Evolutionary conservation across 2,888 invertebrate species (phyloP).

Genomic region (Scaptomyza reducta): DNA sequence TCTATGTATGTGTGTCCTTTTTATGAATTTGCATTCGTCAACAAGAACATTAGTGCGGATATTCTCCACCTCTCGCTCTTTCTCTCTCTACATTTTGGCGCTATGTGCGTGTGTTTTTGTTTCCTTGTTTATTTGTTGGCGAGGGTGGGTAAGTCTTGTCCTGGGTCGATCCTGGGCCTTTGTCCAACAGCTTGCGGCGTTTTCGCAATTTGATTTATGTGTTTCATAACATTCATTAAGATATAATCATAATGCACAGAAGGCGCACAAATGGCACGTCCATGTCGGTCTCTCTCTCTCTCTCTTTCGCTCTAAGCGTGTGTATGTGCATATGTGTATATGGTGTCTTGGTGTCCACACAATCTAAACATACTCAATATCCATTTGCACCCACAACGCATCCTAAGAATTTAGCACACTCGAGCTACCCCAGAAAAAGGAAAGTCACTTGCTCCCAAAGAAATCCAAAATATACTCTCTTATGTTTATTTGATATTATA

Average conservation of each 20-base stretch:
- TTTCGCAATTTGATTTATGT: conserved; percentile 80
- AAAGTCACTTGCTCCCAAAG: too few species aligned
- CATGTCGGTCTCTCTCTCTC: not conserved
- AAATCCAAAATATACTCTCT: too few species aligned
- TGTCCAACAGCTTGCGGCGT: conserved; percentile 70
- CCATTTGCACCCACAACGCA: conserved; percentile 7
- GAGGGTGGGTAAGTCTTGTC: conserved; percentile 16
- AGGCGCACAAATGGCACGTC: conserved; percentile 60
- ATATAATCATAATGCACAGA: conserved; percentile 76
- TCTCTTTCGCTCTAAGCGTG: not conserved
- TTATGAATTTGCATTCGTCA: conserved; percentile 72
- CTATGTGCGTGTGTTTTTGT: conserved; percentile 14
- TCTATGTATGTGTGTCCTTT: conserved; percentile 21
- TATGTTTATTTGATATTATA: too few species aligned
- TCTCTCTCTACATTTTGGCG: conserved; percentile 3
- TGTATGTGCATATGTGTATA: conserved; percentile 9
- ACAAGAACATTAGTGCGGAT: conserved; percentile 61
- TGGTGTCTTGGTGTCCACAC: conserved; percentile 21
- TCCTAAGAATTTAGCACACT: not conserved
- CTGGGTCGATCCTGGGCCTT: conserved; percentile 38
- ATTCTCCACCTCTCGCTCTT: not conserved
- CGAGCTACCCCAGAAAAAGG: too few species aligned
- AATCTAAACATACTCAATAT: conserved; percentile 41
- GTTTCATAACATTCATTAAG: conserved; percentile 80
- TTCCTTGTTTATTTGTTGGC: conserved; percentile 50